Conservation (phyloP, 2,797 vertebrate genomes). For the Catostomus latipinnis region DNA sequence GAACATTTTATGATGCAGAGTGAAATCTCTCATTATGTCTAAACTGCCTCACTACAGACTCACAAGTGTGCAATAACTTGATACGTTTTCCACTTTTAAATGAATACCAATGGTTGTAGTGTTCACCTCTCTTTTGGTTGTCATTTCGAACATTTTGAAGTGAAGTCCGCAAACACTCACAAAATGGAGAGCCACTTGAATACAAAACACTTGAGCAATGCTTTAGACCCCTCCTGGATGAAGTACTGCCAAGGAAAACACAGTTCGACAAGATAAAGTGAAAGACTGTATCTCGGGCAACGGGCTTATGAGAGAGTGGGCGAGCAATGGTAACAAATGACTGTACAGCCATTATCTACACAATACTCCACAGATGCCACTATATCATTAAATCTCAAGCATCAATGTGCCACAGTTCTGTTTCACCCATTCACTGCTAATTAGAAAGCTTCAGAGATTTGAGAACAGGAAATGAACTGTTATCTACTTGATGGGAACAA, state of each 20-base stretch:
- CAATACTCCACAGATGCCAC: not conserved
- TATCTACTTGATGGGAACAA: conserved; percentile 29
- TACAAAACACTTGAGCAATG: conserved; percentile 1
- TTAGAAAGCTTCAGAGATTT: conserved; percentile 33
- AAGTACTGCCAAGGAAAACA: conserved; percentile 4
- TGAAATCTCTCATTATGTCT: too few relatives aligned
- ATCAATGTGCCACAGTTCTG: not conserved
- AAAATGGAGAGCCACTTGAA: conserved; percentile 20
- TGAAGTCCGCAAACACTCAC: not conserved
- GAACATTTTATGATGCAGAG: too few relatives aligned
- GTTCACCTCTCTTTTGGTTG: too few relatives aligned
- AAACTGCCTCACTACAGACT: too few relatives aligned
- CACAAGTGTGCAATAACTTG: too few relatives aligned
- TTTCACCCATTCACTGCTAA: conserved; percentile 26
- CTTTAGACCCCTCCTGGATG: not conserved
- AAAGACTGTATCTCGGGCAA: conserved; percentile 26
- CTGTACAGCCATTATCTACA: conserved; percentile 20
- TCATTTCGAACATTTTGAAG: too few relatives aligned
- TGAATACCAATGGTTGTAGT: too few relatives aligned
- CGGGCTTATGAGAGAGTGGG: conserved; percentile 15
- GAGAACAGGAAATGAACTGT: conserved; percentile 26
- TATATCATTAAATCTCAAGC: conserved; percentile 33
- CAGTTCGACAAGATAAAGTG: conserved; percentile 16
- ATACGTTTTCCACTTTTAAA: too few relatives aligned
- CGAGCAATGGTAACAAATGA: conserved; percentile 30